Base-by-base conservation (phyloP, 1,140 invertebrate genomes). In the Drosophila parabipectinata region DNA sequence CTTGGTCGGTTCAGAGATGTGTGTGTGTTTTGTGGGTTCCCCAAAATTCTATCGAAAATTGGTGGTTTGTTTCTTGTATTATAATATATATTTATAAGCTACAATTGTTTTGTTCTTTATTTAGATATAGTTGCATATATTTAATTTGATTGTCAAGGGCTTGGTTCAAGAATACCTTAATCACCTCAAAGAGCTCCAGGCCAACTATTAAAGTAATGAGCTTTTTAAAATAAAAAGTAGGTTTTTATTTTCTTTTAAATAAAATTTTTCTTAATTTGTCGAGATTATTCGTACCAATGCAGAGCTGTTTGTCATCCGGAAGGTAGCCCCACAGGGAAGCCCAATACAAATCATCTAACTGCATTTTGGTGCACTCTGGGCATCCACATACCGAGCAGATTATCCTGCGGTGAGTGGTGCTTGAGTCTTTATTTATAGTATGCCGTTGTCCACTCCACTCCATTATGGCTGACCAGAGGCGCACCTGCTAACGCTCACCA, bases 361-460 rank as follows among this genome's bases (percentile, higher is more conserved):
- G 34, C 34, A 37, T 10, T 37, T n/a, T n/a, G 4, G 34, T 37
- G 34, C 34, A 37, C 34, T 37, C 34, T 37, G 12, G 34, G 44
- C 15, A 18, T 45, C 44, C 44, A 12, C 41, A 47, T 7, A 21
- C 18, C 15, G 14, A 21, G n/a, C 21, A 12, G 30, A 14, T 68
- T 55, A 54, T 53, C 45, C 44, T n/a, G 15, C 4, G 32, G 15
- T 32, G 12, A 51, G 14, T 30, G 37, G 52, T 48, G 44, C 52
- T 50, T 6, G 72, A 54, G 60, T 67, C 59, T 84, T 59, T 77
- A 80, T 80, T 80, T 84, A 81, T 75, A 87, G 77, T 57, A 24
- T 24, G 32, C 47, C 54, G 71, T 77, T 87, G 63, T 67, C 58
- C 47, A 55, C 44, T 47, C 2, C 32, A 12, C 44, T 59, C 63